Percentiles rank a stretch among this genome's conserved stretches.
phyloP scores from a whole-genome alignment of 1,140 invertebrate genomes.

The Drosophila teissieri region DNA sequence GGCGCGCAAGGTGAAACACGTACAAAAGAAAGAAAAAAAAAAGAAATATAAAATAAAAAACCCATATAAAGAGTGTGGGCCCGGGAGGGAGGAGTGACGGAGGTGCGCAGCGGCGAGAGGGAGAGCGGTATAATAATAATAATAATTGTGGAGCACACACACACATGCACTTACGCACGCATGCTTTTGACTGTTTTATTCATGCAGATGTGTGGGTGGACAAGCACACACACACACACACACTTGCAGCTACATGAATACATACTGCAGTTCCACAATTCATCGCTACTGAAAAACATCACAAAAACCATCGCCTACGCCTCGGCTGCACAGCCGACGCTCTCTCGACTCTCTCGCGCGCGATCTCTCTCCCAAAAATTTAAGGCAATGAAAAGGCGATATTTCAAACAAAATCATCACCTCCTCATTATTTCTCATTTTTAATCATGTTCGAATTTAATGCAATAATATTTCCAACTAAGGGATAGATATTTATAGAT shows the following conservation, averaged over 20 bases:
- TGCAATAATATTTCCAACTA: too few relatives aligned
- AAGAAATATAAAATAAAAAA: background rate
- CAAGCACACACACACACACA: slow-evolving; percentile 37
- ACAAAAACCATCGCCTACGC: too few relatives aligned
- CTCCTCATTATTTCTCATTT: too few relatives aligned
- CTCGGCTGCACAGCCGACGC: too few relatives aligned
- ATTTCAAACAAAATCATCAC: too few relatives aligned
- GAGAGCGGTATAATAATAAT: slow-evolving; percentile 67
- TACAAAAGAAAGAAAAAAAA: slow-evolving; percentile 56
- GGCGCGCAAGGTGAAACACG: slow-evolving; percentile 75
- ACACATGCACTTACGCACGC: slow-evolving; percentile 35
- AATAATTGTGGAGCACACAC: slow-evolving; percentile 73
- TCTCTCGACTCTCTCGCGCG: too few relatives aligned
- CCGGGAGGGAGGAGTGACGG: background rate
- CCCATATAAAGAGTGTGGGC: slow-evolving; percentile 26
- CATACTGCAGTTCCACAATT: slow-evolving; percentile 1
- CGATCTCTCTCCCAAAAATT: too few relatives aligned
- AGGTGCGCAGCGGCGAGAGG: background rate
- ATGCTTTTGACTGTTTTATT: slow-evolving; percentile 47
- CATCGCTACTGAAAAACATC: too few relatives aligned
- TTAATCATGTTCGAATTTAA: too few relatives aligned
- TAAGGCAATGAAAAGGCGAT: too few relatives aligned
- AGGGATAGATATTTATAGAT: too few relatives aligned
- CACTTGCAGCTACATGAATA: slow-evolving; percentile 40
- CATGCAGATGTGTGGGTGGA: slow-evolving; percentile 35